A percentile compares a stretch with the other conserved stretches of the same genome.
Conservation (phyloP, 2,797 vertebrate species). For the Ispidina picta region DNA sequence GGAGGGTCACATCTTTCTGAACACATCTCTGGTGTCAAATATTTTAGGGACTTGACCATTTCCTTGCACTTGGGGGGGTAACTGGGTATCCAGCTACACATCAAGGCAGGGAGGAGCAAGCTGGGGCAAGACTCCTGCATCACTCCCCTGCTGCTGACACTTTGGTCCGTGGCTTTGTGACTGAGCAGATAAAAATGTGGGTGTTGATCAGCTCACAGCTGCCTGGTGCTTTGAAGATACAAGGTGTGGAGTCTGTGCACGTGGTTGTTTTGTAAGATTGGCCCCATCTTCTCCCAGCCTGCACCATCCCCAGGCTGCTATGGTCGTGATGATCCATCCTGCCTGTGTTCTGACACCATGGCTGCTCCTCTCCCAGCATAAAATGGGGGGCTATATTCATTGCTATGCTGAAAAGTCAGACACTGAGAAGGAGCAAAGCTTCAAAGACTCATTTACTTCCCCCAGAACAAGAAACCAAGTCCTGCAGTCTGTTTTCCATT, state of each 20-base stretch:
- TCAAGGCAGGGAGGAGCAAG: background rate
- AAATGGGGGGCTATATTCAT: background rate
- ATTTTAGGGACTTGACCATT: background rate
- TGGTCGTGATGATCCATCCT: accelerated
- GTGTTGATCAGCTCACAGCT: background rate
- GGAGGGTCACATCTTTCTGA: conserved; percentile 10
- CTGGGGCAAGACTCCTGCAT: background rate
- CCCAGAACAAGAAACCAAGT: conserved; percentile 4
- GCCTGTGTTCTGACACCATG: accelerated
- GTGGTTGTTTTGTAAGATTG: accelerated
- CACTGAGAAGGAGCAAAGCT: background rate
- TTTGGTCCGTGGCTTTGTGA: background rate
- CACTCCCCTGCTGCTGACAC: accelerated
- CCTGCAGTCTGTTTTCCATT: conserved; percentile 11
- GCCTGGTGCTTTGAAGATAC: background rate
- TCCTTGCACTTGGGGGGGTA: background rate
- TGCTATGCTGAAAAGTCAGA: background rate
- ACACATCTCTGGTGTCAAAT: background rate
- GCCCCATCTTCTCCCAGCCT: background rate
- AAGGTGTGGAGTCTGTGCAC: background rate
- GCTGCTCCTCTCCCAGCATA: background rate
- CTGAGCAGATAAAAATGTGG: accelerated
- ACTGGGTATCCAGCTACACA: background rate
- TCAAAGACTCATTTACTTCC: background rate
- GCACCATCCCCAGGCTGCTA: background rate